A percentile compares a stretch with the other conserved stretches of the same genome.
These are phyloP conservation scores for Tolypeutes matacus DNA, from an alignment of 2,797 vertebrate genomes.

Conservation along the genomic window DNA sequence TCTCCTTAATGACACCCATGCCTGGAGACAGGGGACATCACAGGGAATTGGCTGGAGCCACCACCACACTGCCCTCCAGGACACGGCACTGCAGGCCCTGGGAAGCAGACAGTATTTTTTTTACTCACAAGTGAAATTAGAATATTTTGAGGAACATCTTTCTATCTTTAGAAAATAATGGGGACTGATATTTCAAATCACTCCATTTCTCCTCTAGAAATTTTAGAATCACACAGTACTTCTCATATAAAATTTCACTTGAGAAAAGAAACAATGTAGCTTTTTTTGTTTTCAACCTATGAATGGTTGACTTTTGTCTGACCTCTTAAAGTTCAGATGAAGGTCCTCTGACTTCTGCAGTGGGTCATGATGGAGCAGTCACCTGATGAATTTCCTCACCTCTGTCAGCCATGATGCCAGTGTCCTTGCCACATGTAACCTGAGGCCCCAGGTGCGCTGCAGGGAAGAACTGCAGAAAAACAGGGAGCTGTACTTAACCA, in stretches of 20 bases:
- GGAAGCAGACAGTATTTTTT: constrained; percentile 94
- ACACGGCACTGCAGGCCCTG: constrained; percentile 91
- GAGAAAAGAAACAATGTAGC: constrained; percentile 89
- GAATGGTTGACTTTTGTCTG: constrained; percentile 91
- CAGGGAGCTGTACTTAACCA: constrained; percentile 94
- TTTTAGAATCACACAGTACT: constrained; percentile 88
- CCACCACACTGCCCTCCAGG: constrained; percentile 91
- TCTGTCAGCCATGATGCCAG: too few species aligned
- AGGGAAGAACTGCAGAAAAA: constrained; percentile 82
- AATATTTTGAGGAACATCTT: constrained; percentile 91
- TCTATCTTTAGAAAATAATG: constrained; percentile 91
- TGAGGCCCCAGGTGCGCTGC: too few species aligned
- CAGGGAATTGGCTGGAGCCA: constrained; percentile 90
- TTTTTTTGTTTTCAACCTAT: constrained; percentile 89
- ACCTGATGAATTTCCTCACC: constrained; percentile 74
- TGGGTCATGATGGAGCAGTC: constrained; percentile 92
- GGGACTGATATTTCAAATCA: constrained; percentile 93
- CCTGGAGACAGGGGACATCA: constrained; percentile 74
- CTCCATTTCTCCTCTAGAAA: constrained; percentile 90
- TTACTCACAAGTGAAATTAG: constrained; percentile 94
- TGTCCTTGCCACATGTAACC: too few species aligned
- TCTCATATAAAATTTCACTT: constrained; percentile 92
- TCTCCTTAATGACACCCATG: too few species aligned
- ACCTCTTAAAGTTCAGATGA: constrained; percentile 90
- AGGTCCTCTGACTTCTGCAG: constrained; percentile 90